Evolutionary conservation across 2,797 vertebrate species (phyloP).

Genomic region (Calcarius lapponicus): DNA sequence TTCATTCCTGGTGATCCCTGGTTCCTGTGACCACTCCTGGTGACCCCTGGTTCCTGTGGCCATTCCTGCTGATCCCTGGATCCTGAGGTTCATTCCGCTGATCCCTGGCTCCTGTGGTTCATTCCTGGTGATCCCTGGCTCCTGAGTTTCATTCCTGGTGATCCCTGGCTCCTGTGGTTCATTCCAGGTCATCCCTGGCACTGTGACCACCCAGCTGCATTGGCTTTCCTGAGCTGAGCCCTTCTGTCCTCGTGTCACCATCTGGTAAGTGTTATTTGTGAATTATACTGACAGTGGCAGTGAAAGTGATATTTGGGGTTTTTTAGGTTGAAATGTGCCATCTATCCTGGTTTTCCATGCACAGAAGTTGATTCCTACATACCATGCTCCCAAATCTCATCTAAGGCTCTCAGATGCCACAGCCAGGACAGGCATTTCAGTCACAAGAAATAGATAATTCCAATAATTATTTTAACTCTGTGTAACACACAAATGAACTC

Average conservation of each 20-base stretch:
- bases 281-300: neutral
- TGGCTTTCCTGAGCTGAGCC: neutral
- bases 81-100: no score
- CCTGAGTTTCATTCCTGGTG: no score
- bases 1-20: no score
- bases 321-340: neutral
- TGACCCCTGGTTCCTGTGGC: neutral
- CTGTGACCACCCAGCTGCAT: no score
- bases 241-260: accelerated
- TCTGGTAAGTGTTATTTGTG: neutral
- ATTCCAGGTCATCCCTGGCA: neutral
- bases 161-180: no score
- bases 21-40: neutral
- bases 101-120: no score
- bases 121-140: no score
- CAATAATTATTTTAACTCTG: neutral
- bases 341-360: neutral
- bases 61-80: no score
- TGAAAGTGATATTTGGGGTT: neutral
- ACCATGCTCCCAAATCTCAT: neutral
- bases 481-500: neutral
- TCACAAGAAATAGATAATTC: neutral
- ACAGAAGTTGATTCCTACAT: neutral
- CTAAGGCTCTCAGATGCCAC: neutral
- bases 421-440: neutral